Percentiles rank a stretch among this genome's conserved stretches.
These are phyloP conservation scores for Hirudinaria manillensis DNA, from an alignment of 2,888 invertebrate genomes.

Conservation along the genomic window DNA sequence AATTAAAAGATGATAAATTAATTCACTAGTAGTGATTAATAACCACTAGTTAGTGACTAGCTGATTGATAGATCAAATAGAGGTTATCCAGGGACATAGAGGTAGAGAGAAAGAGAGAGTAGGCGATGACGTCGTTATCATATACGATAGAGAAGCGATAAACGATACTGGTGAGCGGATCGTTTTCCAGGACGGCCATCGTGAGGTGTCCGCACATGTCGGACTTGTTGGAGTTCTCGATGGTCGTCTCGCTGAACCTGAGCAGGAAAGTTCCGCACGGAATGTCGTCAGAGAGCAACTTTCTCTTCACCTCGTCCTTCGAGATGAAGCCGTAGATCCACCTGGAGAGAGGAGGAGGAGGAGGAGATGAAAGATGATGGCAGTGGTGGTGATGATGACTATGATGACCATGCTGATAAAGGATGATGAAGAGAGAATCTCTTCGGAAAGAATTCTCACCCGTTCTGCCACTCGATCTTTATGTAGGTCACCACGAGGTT, in stretches of 20 bases:
- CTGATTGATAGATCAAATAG: too few species aligned
- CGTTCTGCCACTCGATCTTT: constrained; percentile 38
- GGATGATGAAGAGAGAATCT: background rate
- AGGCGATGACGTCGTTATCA: background rate
- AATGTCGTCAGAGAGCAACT: constrained; percentile 28
- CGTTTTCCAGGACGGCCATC: constrained; percentile 34
- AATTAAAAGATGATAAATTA: too few species aligned
- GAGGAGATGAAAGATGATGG: background rate
- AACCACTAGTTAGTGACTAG: too few species aligned
- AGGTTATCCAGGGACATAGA: too few species aligned
- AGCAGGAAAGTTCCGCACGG: constrained; percentile 37
- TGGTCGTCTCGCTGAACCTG: constrained; percentile 37
- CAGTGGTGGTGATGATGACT: background rate
- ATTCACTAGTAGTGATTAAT: too few species aligned
- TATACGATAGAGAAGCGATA: background rate
- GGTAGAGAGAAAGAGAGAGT: background rate
- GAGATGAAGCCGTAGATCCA: constrained; percentile 38
- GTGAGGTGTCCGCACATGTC: constrained; percentile 37
- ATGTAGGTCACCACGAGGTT: constrained; percentile 37
- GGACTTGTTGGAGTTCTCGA: constrained; percentile 35
- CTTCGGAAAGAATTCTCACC: constrained; percentile 23
- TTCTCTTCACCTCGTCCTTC: constrained; percentile 33
- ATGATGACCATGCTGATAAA: background rate
- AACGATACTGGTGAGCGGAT: constrained; percentile 33
- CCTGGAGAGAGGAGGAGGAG: constrained; percentile 20